Evolutionary conservation across 2,797 vertebrate genomes (phyloP).

Genomic region (Furcifer pardalis): DNA sequence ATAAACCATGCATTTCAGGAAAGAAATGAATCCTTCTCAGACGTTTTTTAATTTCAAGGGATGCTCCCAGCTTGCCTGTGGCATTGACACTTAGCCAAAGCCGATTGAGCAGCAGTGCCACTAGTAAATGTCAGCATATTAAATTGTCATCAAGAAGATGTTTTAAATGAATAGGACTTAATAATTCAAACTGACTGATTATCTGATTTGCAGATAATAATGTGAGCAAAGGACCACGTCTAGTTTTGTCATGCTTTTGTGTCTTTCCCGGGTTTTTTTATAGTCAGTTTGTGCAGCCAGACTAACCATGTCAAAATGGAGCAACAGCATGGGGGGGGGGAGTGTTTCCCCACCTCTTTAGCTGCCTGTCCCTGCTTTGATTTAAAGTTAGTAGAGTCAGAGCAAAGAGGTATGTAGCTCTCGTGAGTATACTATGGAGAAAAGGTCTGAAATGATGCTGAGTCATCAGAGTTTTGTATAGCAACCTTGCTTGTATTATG

Average conservation of each 20-base stretch:
- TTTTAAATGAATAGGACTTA: constrained; percentile 23
- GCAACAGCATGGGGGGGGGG: not conserved
- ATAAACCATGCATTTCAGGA: not conserved
- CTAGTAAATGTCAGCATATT: constrained; percentile 16
- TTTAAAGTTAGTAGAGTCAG: not conserved
- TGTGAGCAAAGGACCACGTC: not conserved
- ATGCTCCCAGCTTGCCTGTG: not conserved
- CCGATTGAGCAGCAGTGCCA: constrained; percentile 9
- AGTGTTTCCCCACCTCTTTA: not conserved
- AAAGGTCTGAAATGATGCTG: not conserved
- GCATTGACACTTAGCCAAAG: not conserved
- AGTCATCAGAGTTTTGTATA: not conserved
- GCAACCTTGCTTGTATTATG: too few relatives aligned
- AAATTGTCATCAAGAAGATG: constrained; percentile 10
- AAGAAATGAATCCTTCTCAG: not conserved
- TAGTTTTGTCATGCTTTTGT: not conserved
- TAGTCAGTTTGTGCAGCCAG: not conserved
- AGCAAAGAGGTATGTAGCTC: not conserved
- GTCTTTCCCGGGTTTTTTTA: not conserved
- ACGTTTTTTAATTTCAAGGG: not conserved
- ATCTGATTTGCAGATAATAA: constrained; percentile 14
- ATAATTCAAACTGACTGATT: constrained; percentile 2
- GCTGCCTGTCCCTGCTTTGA: not conserved
- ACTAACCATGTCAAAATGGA: not conserved
- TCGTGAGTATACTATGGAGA: not conserved